Percentiles rank a stretch among this genome's conserved stretches.
phyloP scores from a whole-genome alignment of 2,888 invertebrate genomes.

The Latrodectus hesperus region DNA sequence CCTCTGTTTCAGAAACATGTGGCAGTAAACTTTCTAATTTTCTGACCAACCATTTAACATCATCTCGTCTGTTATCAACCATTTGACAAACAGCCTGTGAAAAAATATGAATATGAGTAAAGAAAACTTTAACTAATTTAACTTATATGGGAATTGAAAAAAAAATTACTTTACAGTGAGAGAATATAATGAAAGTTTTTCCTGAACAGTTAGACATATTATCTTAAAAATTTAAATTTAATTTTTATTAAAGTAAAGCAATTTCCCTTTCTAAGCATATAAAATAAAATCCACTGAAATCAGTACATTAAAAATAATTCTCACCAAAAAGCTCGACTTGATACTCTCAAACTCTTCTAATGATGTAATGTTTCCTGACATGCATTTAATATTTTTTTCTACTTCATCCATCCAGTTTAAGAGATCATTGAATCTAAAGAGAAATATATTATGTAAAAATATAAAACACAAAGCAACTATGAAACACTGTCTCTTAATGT shows the following conservation, averaged over 20 bases:
- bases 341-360: conserved; percentile 91
- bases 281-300: too few species aligned
- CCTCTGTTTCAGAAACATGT: conserved; percentile 87
- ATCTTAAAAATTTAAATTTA: background rate
- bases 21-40: conserved; percentile 89
- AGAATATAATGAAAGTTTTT: too few species aligned
- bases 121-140: too few species aligned
- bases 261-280: too few species aligned
- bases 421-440: conserved; percentile 79
- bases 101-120: background rate
- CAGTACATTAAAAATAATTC: background rate
- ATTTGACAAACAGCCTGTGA: conserved; percentile 88
- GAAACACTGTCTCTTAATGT: too few species aligned
- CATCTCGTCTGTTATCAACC: conserved; percentile 91
- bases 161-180: too few species aligned
- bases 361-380: conserved; percentile 85
- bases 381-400: conserved; percentile 86
- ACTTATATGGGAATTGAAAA: too few species aligned
- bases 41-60: conserved; percentile 96
- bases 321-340: conserved; percentile 83
- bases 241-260: too few species aligned
- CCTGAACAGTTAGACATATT: background rate
- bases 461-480: too few species aligned
- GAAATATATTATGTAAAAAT: too few species aligned
- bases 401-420: conserved; percentile 93